Evolutionary conservation across 2,888 invertebrate genomes (phyloP).

Genomic region (Orchestes rusci): DNA sequence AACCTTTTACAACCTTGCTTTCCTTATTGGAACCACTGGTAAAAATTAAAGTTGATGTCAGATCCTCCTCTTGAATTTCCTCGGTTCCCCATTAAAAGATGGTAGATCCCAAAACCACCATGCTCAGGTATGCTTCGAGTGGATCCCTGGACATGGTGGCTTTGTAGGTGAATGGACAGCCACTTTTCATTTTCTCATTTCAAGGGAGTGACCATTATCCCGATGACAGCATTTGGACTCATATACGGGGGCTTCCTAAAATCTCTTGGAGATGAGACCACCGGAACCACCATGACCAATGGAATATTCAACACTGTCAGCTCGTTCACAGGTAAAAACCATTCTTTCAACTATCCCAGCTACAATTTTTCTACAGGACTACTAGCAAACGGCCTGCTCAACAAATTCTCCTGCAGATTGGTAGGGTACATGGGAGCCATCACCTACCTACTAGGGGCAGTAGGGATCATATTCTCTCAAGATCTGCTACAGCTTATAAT

Average conservation of each 20-base stretch:
- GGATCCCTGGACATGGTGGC: too few relatives aligned
- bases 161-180: too few relatives aligned
- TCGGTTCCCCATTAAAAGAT: too few relatives aligned
- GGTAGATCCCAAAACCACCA: too few relatives aligned
- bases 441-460: slow-evolving; percentile 56
- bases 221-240: slow-evolving; percentile 62
- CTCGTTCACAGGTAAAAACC: slow-evolving; percentile 52
- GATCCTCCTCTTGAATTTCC: too few relatives aligned
- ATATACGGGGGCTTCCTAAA: slow-evolving; percentile 63
- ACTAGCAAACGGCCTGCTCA: slow-evolving; percentile 58
- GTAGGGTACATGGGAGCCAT: slow-evolving; percentile 61
- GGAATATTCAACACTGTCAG: slow-evolving; percentile 60
- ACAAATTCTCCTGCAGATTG: slow-evolving; percentile 57
- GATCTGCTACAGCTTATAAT: slow-evolving; percentile 56
- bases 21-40: too few relatives aligned
- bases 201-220: slow-evolving; percentile 61
- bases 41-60: too few relatives aligned
- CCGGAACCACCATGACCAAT: slow-evolving; percentile 62
- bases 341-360: too few relatives aligned
- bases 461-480: slow-evolving; percentile 55
- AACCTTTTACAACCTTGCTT: too few relatives aligned
- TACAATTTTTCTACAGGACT: slow-evolving; percentile 53
- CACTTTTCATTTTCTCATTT: too few relatives aligned
- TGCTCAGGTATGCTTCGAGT: too few relatives aligned
- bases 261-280: slow-evolving; percentile 58